phyloP scores from a whole-genome alignment of 2,888 invertebrate species.

The Tetranychus truncatus region DNA sequence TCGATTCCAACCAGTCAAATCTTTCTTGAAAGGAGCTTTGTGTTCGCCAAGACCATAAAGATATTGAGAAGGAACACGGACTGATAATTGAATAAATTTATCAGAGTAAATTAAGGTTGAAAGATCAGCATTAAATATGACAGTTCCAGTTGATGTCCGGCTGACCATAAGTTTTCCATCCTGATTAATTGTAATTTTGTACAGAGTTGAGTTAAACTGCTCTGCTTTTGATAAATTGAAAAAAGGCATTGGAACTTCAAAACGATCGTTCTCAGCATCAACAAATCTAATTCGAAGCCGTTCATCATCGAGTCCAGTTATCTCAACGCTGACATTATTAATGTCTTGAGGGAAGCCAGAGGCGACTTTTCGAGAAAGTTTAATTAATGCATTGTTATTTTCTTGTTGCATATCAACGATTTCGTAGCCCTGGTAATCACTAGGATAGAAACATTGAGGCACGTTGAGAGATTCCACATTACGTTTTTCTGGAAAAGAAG shows the following conservation, averaged over 20 bases:
- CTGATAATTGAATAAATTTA: constrained; percentile 18
- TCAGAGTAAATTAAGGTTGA: constrained; percentile 16
- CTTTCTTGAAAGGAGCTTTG: constrained; percentile 17
- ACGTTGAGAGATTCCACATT: not conserved
- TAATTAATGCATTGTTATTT: not conserved
- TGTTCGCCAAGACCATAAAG: constrained; percentile 22
- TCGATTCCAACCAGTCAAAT: constrained; percentile 15
- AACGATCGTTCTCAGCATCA: constrained; percentile 18
- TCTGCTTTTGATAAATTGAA: not conserved
- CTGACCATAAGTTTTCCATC: not conserved
- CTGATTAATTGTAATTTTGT: not conserved
- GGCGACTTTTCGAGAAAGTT: not conserved
- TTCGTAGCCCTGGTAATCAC: constrained; percentile 3
- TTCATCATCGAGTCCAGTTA: constrained; percentile 20
- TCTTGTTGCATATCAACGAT: not conserved
- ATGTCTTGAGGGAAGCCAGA: constrained; percentile 15
- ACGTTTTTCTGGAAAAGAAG: not conserved
- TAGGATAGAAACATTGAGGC: constrained; percentile 9
- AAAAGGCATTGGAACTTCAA: constrained; percentile 23
- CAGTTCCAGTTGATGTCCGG: constrained; percentile 3
- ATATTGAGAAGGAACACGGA: constrained; percentile 15
- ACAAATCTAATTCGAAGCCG: constrained; percentile 23
- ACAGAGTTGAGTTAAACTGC: not conserved
- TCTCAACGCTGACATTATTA: constrained; percentile 20
- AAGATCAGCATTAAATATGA: constrained; percentile 15